phyloP scores from a whole-genome alignment of 2,113 vertebrate genomes.

The Oreochromis spilurus region DNA sequence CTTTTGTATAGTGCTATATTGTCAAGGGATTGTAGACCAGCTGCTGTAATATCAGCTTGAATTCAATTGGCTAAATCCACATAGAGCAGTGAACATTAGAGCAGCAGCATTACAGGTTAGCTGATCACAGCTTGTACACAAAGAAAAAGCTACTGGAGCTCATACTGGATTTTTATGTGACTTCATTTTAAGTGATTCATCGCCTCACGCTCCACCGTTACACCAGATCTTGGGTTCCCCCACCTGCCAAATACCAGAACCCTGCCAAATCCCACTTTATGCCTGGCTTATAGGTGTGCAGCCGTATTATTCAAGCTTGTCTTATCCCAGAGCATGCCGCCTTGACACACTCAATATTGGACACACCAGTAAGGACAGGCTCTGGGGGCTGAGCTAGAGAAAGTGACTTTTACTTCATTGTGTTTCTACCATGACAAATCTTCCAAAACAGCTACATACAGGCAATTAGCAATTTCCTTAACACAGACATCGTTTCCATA shows the following conservation, averaged over 20 bases:
- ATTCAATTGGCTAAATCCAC: not conserved
- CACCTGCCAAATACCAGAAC: not conserved
- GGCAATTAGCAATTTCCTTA: not conserved
- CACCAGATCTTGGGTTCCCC: not conserved
- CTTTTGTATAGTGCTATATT: not conserved
- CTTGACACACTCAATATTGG: not conserved
- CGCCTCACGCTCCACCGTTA: not conserved
- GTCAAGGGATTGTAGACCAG: not conserved
- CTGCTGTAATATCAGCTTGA: not conserved
- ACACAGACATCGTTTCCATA: not conserved
- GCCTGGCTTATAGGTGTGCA: not conserved
- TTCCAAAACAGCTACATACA: not conserved
- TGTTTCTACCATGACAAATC: not conserved
- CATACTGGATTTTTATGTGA: not conserved
- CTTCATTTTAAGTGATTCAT: not conserved
- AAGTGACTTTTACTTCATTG: not conserved
- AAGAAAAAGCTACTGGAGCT: not conserved
- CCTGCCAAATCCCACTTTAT: not conserved
- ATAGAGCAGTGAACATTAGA: not conserved
- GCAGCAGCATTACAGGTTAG: not conserved
- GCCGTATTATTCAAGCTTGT: not conserved
- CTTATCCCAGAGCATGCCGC: not conserved
- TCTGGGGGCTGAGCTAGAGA: not conserved
- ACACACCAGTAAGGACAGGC: not conserved
- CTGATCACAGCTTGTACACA: not conserved